phyloP scores from a whole-genome alignment of 1,140 invertebrate species.

The Listronotus bonariensis region DNA sequence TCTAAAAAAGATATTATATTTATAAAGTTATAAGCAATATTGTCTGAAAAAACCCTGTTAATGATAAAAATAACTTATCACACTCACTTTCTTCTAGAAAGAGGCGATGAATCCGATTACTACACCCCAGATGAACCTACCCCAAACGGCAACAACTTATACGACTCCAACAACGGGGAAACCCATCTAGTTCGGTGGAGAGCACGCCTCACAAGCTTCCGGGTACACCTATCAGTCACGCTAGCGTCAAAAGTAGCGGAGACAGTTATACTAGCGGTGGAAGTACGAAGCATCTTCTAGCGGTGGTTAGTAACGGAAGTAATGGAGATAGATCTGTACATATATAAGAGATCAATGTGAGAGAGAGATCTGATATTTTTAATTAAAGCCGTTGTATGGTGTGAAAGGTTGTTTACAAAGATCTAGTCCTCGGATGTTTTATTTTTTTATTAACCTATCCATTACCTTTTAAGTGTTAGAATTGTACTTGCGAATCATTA shows the following conservation, averaged over 20 bases:
- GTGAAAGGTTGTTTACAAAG: no score
- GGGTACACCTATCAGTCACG: constrained; percentile 68
- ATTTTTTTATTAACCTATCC: no score
- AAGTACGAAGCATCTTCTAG: constrained; percentile 69
- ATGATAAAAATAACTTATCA: no score
- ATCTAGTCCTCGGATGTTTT: no score
- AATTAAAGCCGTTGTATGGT: no score
- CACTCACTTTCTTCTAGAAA: constrained; percentile 26
- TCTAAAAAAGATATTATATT: no score
- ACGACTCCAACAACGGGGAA: constrained; percentile 34
- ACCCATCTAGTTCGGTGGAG: constrained; percentile 46
- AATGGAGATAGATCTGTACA: constrained; percentile 23
- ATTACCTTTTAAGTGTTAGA: no score
- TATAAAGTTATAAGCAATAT: no score
- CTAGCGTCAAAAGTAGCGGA: constrained; percentile 68
- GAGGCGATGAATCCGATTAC: constrained; percentile 70
- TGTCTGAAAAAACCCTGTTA: no score
- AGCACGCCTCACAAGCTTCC: constrained; percentile 53
- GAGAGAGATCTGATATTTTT: no score
- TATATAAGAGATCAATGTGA: constrained; percentile 4
- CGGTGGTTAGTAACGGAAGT: constrained; percentile 48
- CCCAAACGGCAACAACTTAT: constrained; percentile 57
- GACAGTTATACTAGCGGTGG: constrained; percentile 76
- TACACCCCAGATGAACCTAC: constrained; percentile 72
- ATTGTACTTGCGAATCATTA: no score